A percentile compares a stretch with the other conserved stretches of the same genome.
Conservation (phyloP, 2,888 invertebrate genomes). For the Andrena hattorfiana region DNA sequence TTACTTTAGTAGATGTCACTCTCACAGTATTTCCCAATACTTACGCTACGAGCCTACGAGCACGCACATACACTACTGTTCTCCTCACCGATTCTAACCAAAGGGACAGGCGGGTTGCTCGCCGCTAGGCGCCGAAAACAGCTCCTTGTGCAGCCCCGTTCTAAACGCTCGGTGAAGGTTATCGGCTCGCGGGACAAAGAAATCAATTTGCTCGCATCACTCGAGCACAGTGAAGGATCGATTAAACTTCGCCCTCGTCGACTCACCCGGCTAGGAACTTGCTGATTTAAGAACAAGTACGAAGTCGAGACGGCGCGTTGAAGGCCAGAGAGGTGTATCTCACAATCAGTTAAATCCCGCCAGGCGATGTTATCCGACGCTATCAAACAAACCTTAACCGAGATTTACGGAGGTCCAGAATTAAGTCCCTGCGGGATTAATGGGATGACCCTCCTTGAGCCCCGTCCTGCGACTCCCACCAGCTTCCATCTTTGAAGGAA, state of each 20-base stretch:
- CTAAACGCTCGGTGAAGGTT: slow-evolving; percentile 27
- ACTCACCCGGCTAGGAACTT: slow-evolving; percentile 34
- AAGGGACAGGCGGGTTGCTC: too few species aligned
- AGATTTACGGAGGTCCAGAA: slow-evolving; percentile 82
- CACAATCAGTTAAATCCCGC: slow-evolving; percentile 59
- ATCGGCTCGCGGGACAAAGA: slow-evolving; percentile 39
- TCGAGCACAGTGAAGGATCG: slow-evolving; percentile 43
- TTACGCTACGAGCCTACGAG: too few species aligned
- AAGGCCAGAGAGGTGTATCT: slow-evolving; percentile 51
- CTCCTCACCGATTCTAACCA: too few species aligned
- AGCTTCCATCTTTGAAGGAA: slow-evolving; percentile 38
- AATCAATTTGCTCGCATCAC: slow-evolving; percentile 47
- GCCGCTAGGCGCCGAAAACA: too few species aligned
- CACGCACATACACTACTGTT: too few species aligned
- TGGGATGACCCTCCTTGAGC: slow-evolving; percentile 64
- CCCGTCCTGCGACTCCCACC: slow-evolving; percentile 29
- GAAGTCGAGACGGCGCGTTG: slow-evolving; percentile 45
- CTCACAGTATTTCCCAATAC: too few species aligned
- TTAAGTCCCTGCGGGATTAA: slow-evolving; percentile 83
- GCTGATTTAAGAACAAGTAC: slow-evolving; percentile 36
- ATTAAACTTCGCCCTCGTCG: slow-evolving; percentile 43
- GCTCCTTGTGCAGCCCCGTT: too few species aligned
- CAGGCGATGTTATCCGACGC: slow-evolving; percentile 72
- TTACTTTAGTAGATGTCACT: too few species aligned
- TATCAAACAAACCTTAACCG: slow-evolving; percentile 83